A percentile compares a stretch with the other conserved stretches of the same genome.
Conservation (phyloP, 2,888 invertebrate species). For the Meghimatium bilineatum region DNA sequence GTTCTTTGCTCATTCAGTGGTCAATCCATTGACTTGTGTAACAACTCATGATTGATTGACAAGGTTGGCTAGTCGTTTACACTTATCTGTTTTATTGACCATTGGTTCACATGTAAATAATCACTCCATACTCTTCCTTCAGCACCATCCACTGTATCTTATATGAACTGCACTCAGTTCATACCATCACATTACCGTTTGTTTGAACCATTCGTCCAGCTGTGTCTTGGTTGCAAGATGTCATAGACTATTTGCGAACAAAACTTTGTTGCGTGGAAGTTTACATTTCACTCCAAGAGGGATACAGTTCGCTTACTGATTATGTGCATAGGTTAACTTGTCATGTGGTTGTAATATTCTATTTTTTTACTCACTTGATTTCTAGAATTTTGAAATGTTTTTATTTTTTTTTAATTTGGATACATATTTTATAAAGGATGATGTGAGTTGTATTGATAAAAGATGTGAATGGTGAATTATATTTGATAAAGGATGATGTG, state of each 20-base stretch:
- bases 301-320: not conserved
- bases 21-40: conserved; percentile 21
- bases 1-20: conserved; percentile 4
- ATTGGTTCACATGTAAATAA: not conserved
- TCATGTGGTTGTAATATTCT: too few species aligned
- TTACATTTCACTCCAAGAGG: not conserved
- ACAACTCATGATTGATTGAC: conserved; percentile 27
- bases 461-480: too few species aligned
- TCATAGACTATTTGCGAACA: not conserved
- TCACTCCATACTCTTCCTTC: not conserved
- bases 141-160: not conserved
- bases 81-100: conserved; percentile 5
- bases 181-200: not conserved
- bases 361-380: too few species aligned
- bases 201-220: not conserved
- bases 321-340: too few species aligned
- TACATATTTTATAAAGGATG: too few species aligned
- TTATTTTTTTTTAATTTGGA: too few species aligned
- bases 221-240: not conserved
- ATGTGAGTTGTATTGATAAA: too few species aligned
- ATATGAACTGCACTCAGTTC: not conserved
- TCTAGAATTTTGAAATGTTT: too few species aligned
- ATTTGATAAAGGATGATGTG: too few species aligned
- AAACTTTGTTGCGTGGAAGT: not conserved
- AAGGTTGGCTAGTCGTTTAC: conserved; percentile 10